Percentiles rank a stretch among this genome's conserved stretches.
phyloP scores from a whole-genome alignment of 2,888 invertebrate species.

The Elaeidobius kamerunicus region DNA sequence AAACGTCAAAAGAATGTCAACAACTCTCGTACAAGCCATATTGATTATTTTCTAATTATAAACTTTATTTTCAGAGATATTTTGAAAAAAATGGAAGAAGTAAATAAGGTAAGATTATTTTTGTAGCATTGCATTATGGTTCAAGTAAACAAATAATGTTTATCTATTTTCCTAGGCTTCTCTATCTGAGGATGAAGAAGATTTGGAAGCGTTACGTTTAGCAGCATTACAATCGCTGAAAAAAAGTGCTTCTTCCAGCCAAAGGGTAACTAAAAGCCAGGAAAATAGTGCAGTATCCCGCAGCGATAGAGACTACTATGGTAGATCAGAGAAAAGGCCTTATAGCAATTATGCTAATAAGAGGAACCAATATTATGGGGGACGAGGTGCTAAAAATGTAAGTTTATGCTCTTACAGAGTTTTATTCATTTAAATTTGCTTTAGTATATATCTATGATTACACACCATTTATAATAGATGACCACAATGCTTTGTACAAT shows the following conservation, averaged over 20 bases:
- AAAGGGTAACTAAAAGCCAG: not conserved
- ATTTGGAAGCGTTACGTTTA: constrained; percentile 52
- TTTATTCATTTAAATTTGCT: too few relatives aligned
- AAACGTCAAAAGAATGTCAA: too few relatives aligned
- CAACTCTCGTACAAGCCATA: not conserved
- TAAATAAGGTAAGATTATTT: constrained; percentile 4
- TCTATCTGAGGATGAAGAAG: constrained; percentile 52
- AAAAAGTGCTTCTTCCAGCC: constrained; percentile 28
- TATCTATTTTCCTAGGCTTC: constrained; percentile 6
- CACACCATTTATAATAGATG: too few relatives aligned
- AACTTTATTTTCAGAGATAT: not conserved
- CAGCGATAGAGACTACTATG: not conserved
- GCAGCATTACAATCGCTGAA: constrained; percentile 53
- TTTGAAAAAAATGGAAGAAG: not conserved
- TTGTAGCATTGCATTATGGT: not conserved
- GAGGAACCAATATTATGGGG: constrained; percentile 35
- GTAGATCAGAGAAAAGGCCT: constrained; percentile 11
- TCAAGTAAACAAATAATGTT: not conserved
- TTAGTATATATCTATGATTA: too few relatives aligned
- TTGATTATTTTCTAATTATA: not conserved
- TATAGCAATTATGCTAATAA: constrained; percentile 32
- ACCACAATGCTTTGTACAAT: too few relatives aligned
- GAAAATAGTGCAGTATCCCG: not conserved
- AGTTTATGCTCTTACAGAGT: too few relatives aligned
- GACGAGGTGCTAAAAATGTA: constrained; percentile 35